Evolutionary conservation across 1,140 invertebrate genomes (phyloP), one percentile per base, ranked within the genome.

Genomic region (Drosophila tani): DNA sequence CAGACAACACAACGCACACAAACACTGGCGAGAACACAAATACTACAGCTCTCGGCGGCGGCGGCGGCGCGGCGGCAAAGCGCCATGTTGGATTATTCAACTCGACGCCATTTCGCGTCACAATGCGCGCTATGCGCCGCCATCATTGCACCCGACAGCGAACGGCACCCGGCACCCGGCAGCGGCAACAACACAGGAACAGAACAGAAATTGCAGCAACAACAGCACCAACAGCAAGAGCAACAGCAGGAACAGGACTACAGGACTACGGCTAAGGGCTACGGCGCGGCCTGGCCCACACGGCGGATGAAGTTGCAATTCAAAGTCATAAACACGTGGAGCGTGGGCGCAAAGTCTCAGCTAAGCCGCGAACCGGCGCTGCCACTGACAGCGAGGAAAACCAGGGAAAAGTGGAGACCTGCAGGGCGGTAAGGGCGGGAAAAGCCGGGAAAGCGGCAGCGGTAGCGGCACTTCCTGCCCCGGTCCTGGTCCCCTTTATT

Each of bases 261-360:
- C 45, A 38, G 12, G 29, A 43, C 32, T 27, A 56, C 50, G 49
- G 45, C 60, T 58, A 59, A 35, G 45, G 49, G 57, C 63, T 43
- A 60, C 35, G 27, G 35, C 46, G 8, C 32, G 32, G 3, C 29
- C 29, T 1, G 53, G 66, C 75, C 50, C 69, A 60, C 69, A 58
- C 69, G 70, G 77, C 84, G 85, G 84, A 87, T 90, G 85, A 90
- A 90, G 85, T 90, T 90, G 86, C 85, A 85, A 90, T 90, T 90
- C 85, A 90, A 90, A 90, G 85, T 90, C 85, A 90, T 90, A 90
- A 90, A 90, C 85, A 90, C 85, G 82, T 90, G 85, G 78, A 90
- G 81, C 82, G 81, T 90, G 86, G 85, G 82, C 82, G 82, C 85
- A 90, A 90, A 90, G 84, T 87, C 84, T 77, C 81, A 84, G 84